These are phyloP conservation scores for Luehdorfia chinensis DNA, from an alignment of 1,140 invertebrate species.

Conservation along the genomic window DNA sequence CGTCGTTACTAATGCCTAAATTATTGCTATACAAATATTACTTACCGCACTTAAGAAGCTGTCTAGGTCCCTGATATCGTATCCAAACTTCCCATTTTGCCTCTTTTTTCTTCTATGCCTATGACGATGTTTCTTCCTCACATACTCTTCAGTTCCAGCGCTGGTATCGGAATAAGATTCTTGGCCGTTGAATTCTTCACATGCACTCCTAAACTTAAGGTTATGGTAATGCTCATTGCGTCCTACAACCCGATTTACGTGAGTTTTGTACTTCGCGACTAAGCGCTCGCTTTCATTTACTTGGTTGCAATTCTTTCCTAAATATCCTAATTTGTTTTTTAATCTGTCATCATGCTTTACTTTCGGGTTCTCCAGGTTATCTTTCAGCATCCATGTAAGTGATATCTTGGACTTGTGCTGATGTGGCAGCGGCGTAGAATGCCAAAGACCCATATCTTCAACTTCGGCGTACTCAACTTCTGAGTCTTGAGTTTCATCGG, in stretches of 20 bases:
- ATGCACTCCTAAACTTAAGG: slow-evolving; percentile 55
- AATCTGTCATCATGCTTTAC: slow-evolving; percentile 29
- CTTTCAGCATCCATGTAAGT: slow-evolving; percentile 82
- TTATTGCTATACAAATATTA: not conserved
- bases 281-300: slow-evolving; percentile 33
- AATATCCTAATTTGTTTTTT: slow-evolving; percentile 24
- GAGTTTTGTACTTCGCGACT: slow-evolving; percentile 32
- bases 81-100: slow-evolving; percentile 79
- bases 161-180: slow-evolving; percentile 56
- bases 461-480: slow-evolving; percentile 62
- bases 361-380: slow-evolving; percentile 71
- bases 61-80: slow-evolving; percentile 86
- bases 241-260: slow-evolving; percentile 36
- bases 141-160: slow-evolving; percentile 48
- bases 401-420: slow-evolving; percentile 82
- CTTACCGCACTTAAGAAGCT: slow-evolving; percentile 83
- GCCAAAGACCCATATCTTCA: slow-evolving; percentile 70
- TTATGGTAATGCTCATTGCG: slow-evolving; percentile 64
- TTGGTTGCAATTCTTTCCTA: slow-evolving; percentile 32
- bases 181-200: slow-evolving; percentile 51
- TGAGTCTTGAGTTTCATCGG: slow-evolving; percentile 34
- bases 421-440: slow-evolving; percentile 63
- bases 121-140: slow-evolving; percentile 50
- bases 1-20: too few species aligned
- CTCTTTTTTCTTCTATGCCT: slow-evolving; percentile 58